Evolutionary conservation across 2,888 invertebrate genomes (phyloP), one percentile per base, ranked within the genome.

Genomic region (Nomada hirtipes): DNA sequence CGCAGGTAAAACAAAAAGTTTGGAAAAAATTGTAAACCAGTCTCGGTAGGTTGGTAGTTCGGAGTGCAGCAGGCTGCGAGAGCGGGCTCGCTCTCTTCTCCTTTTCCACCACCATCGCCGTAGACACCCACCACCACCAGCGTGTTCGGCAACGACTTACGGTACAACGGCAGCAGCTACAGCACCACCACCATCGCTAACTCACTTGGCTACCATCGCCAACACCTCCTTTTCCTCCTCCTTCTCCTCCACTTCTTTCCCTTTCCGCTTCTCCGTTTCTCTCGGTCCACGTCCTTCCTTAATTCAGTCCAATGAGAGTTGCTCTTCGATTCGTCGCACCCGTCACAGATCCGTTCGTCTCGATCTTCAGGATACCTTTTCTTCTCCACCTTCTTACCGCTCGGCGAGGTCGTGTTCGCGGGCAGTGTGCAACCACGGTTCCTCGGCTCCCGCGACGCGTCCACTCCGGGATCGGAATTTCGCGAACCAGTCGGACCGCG

Each of bases 301-400:
- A 88, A 91, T 92, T 92, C 92, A 92, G 92, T 92, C 90, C 90
- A 91, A 92, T 92, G 90, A 91, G 92, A 90, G 88, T 86, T 90
- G 89, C 88, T 91, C 89, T 88, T 89, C 89, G 86, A 91, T 91
- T 90, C 90, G 89, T 88, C 86, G 89, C 80, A 81, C 79, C 76
- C 85, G 87, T 79, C 76, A 68, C 65, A 61, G 83, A 78, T 75
- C 82, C 47, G 42, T 29, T 50, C 82, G 65, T 36, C 70, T 60
- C 44, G 78, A 78, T 74, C 18, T 75, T 63, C 79, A 76, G 83
- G 83, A 78, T 72, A 78, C 61, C 57, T 23, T 70, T 63, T 65
- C 60, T 10, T 47, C 68, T 57, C 4, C 36, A n/a, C 57, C 55
- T 42, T 26, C 53, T 15, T 72, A 26, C 57, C 29, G 36, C 4